Evolutionary conservation across 2,113 vertebrate genomes (phyloP), one percentile per base, ranked within the genome.

Genomic region (Eretmodus cyanostictus): DNA sequence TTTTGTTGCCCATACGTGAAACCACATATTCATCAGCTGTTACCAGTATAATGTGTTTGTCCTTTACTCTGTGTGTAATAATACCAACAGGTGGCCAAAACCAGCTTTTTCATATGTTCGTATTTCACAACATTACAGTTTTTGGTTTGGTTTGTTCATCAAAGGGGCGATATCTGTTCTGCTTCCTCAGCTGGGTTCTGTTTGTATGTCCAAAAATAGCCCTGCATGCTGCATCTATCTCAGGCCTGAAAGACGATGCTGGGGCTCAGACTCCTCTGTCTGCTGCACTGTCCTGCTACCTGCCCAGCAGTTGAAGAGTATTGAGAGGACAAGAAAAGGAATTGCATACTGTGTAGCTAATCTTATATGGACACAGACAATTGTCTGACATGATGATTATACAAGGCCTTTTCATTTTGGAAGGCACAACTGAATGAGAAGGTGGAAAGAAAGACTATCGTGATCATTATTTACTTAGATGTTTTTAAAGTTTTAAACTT

Each of bases 191-290:
- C 59, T 51, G 76, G 49, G 16, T 71, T 84, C 85, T 57, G 45
- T 89, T 84, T 81, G 81, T 86, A 71, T 54, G 7, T 53, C 36
- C 16, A 55, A 87, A 66, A 31, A 89, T 89, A 85, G 92, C 94
- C 94, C 93, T 93, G 93, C 93, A 94, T 95, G 94, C 94, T 95
- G 95, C 95, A 94, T 94, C 82, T 84, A 89, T 91, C 94, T 95
- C 90, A 94, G 93, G 94, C 92, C 87, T 86, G 68, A 66, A 84
- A 82, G 79, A 87, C 4, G 29, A 82, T 59, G 82, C 59, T 54
- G 78, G 7, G 80, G 51, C 31, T 80, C 81, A 3, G 29, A 57
- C 71, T 40, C 22, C 1, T 24, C n/a, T 51, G 47, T 68, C 76
- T 29, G 49, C 87, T 42, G 40, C 61, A 24, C 84, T 49, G 22